These are phyloP conservation scores for Pasiphila rectangulata DNA, from an alignment of 2,888 invertebrate species.

Conservation along the genomic window DNA sequence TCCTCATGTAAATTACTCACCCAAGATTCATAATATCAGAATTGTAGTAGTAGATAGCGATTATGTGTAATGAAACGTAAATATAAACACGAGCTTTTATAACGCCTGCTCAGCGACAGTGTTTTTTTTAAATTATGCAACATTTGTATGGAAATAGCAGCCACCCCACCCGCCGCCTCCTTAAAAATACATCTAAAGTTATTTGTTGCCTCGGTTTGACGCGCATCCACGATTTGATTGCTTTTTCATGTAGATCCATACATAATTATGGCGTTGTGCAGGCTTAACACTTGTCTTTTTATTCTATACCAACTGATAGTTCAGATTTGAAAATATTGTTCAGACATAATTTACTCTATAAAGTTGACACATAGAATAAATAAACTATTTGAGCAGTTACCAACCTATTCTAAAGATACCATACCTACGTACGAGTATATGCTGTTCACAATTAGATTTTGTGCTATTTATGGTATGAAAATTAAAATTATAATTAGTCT, in stretches of 20 bases:
- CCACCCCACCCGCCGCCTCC: slow-evolving; percentile 57
- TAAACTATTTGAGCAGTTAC: too few relatives aligned
- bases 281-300: slow-evolving; percentile 3
- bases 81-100: slow-evolving; percentile 63
- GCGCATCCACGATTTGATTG: slow-evolving; percentile 67
- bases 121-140: slow-evolving; percentile 74
- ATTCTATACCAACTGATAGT: too few relatives aligned
- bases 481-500: too few relatives aligned
- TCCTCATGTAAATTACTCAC: too few relatives aligned
- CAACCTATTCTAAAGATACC: too few relatives aligned
- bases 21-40: slow-evolving; percentile 15
- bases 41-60: slow-evolving; percentile 9
- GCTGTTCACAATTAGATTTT: too few relatives aligned
- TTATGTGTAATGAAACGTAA: slow-evolving; percentile 37
- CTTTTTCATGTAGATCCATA: slow-evolving; percentile 71
- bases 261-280: slow-evolving; percentile 42
- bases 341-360: too few relatives aligned
- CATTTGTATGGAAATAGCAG: slow-evolving; percentile 78
- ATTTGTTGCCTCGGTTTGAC: slow-evolving; percentile 70
- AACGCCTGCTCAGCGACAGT: slow-evolving; percentile 52
- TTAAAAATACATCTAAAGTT: slow-evolving; percentile 71
- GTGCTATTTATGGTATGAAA: too few relatives aligned
- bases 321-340: too few relatives aligned
- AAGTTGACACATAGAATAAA: too few relatives aligned
- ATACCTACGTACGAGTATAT: too few relatives aligned